Base-by-base conservation (phyloP, 2,113 vertebrate species). In the Lutjanus erythropterus region DNA sequence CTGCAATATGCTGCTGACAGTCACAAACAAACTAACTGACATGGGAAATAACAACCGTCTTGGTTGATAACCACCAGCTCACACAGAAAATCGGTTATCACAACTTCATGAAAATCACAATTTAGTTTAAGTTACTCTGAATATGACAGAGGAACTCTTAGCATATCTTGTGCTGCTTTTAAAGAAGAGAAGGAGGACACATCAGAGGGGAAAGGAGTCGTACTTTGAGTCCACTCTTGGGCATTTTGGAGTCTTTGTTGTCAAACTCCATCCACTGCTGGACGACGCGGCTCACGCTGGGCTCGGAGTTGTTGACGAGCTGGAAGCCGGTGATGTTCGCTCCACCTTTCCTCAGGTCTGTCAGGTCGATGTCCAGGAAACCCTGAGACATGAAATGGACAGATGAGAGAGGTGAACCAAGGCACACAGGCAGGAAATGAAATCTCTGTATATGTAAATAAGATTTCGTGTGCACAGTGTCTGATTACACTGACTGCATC, bases 301-400 rank as follows among this genome's bases (percentile, higher is more conserved):
- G 92, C 35, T 97, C 97, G 0, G 97, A 97, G 86, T 97, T 96
- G 92, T 98, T 98, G 84, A 99, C 98, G 71, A 99, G 21, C 89
- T 99, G 98, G 91, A 99, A 99, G 6, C 98, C 98, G 0, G 98
- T 98, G 83, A 99, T 97, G 10, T 99, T 99, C 23, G 97, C 98
- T 1, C 97, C 98, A 0, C 97, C 97, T 88, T 97, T 97, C 83
- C 95, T 97, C 92, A 99, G 97, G 85, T 98, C 97, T 29, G 95
- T 96, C 87, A 99, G 89, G 86, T 99, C 97, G 6, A 99, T 97
- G 88, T 99, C 98, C 94, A 99, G 96, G 92, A 99, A 99, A 19
- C 98, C 98, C 98, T 99, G 88, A 7, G 71, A 73, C 18, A 61
- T 27, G 39, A 75, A 67, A 39, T 5, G 71, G 31, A 83, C 35